A percentile compares a stretch with the other conserved stretches of the same genome.
These are phyloP conservation scores for Morbakka virulenta DNA, from an alignment of 30 jellyfish, hydroid and myxozoan genomes.

Conservation along the genomic window DNA sequence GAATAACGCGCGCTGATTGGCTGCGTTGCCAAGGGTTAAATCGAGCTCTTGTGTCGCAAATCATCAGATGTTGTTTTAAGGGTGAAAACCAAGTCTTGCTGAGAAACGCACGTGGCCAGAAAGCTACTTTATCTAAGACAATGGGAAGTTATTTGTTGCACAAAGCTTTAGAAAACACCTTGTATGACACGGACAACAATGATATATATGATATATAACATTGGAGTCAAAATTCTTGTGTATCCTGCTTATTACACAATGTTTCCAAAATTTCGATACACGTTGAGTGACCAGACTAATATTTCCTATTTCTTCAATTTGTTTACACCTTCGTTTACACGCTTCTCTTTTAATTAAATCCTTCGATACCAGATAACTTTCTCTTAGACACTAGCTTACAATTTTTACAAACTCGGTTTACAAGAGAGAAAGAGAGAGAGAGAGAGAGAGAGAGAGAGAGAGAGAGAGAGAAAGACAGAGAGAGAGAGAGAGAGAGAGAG, in stretches of 20 bases:
- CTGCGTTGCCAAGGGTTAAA: too few species aligned
- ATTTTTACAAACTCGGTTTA: neutral
- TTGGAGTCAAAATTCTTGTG: too few species aligned
- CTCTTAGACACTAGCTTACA: neutral
- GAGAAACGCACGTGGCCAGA: neutral
- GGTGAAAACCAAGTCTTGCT: neutral
- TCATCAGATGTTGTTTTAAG: neutral
- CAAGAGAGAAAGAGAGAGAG: too few species aligned
- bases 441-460: too few species aligned
- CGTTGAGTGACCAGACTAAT: neutral
- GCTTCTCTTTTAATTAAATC: neutral
- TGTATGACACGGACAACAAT: neutral
- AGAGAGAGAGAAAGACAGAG: too few species aligned
- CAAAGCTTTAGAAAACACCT: neutral
- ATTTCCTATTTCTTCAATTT: neutral
- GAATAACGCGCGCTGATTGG: too few species aligned
- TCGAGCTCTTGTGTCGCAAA: neutral
- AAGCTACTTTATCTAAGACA: neutral
- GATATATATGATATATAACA: neutral
- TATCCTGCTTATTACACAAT: neutral
- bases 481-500: too few species aligned
- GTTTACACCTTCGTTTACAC: neutral
- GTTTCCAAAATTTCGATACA: neutral
- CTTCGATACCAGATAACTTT: neutral
- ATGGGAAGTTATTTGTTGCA: neutral